Base-by-base conservation (phyloP, 2,113 vertebrate species). In the Mionectes macconnelli region DNA sequence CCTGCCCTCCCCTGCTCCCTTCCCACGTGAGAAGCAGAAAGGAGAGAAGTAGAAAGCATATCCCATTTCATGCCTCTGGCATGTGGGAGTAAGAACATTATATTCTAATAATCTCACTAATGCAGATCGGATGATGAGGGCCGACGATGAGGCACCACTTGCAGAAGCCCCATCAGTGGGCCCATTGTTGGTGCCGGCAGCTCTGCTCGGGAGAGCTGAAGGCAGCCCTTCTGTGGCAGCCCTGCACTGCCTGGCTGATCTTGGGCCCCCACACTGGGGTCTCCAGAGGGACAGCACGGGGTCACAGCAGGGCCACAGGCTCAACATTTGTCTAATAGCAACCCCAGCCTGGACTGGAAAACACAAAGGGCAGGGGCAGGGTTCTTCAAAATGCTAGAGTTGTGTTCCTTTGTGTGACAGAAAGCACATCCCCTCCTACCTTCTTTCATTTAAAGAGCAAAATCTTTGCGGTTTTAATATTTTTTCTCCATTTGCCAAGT, bases 31-130 rank as follows among this genome's bases (percentile, higher is more conserved):
- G 55, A 40, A 76, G 55, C 14, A 12, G 78, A 45, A 47, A 70
- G 45, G 24, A 86, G 15, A 74, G 52, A 53, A 90, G 59, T 44
- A 73, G 73, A 84, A 89, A 84, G 40, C 53, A 23, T 93, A 92
- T 96, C 84, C 62, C 52, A 39, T 89, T 93, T 93, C 86, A 87
- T 89, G 84, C 83, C 80, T 82, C 80, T 93, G 90, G 94, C 92
- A 87, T 14, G 42, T 59, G 55, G 47, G 72, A 81, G 49, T 11
- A 66, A 68, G 72, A 90, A 64, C 23, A 42, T 85, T 90, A 87
- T 93, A 96, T 91, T 74, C 35, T 77, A 95, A 91, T 83, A 86
- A 96, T 57, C 78, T 70, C 62, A 47, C 95, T 89, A 95, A 59
- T 59, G 69, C 69, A 73, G 67, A 88, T 85, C 33, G 66, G 70